Evolutionary conservation across 2,797 vertebrate genomes (phyloP).

Genomic region (Pangasius mekongensis): DNA sequence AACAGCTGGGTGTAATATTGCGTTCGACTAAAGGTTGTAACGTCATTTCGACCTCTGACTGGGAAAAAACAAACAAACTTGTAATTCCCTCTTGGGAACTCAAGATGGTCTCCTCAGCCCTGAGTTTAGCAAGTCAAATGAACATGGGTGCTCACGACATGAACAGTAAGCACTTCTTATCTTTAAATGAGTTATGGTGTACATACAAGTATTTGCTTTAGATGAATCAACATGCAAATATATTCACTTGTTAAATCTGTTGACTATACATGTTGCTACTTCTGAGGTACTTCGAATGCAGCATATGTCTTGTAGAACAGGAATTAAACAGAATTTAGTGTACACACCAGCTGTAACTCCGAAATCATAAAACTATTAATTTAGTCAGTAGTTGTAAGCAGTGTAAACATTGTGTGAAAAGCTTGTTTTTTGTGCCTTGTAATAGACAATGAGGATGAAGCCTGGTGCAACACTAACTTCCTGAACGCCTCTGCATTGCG

Average conservation of each 20-base stretch:
- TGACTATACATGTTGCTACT: background rate
- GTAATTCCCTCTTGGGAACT: background rate
- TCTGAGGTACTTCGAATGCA: background rate
- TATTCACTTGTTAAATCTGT: background rate
- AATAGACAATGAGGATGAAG: slow-evolving; percentile 82
- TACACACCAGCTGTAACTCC: background rate
- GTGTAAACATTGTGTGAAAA: background rate
- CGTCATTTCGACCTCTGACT: background rate
- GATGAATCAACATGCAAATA: background rate
- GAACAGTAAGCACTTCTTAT: background rate
- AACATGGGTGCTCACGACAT: background rate
- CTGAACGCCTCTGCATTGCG: slow-evolving; percentile 78
- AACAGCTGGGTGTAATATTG: too few species aligned
- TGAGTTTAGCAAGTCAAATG: background rate
- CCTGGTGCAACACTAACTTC: slow-evolving; percentile 86
- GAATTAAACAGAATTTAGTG: background rate
- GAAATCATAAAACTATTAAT: background rate
- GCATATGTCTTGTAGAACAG: background rate
- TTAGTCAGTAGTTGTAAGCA: background rate
- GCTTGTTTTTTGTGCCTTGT: background rate
- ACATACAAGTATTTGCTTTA: background rate
- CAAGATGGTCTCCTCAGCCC: background rate
- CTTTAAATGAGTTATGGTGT: background rate
- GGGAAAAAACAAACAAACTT: background rate
- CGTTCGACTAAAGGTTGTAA: background rate